These are phyloP conservation scores for Crypturellus undulatus DNA, from an alignment of 2,113 vertebrate species.

Conservation along the genomic window DNA sequence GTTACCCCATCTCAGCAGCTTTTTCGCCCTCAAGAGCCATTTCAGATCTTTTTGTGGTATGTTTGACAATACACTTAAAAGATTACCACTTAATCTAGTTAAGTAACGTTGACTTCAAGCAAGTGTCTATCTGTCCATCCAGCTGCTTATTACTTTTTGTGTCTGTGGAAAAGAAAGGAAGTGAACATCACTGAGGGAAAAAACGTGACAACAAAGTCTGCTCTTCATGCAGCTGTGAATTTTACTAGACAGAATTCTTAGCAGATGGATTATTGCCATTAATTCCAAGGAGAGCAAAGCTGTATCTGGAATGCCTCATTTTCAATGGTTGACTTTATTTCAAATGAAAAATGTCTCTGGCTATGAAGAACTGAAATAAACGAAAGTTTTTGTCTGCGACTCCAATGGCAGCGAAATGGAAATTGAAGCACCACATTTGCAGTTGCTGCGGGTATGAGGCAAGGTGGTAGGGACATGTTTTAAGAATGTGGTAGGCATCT, in stretches of 20 bases:
- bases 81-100: slow-evolving; percentile 80
- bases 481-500: not conserved
- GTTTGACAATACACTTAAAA: slow-evolving; percentile 81
- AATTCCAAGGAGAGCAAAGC: not conserved
- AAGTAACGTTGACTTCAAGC: slow-evolving; percentile 77
- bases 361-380: slow-evolving; percentile 1
- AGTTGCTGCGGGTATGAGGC: not conserved
- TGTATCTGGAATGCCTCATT: slow-evolving; percentile 9
- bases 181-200: slow-evolving; percentile 29
- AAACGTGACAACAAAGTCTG: slow-evolving; percentile 20
- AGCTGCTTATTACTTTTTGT: slow-evolving; percentile 62
- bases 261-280: slow-evolving; percentile 19
- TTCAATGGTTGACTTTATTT: slow-evolving; percentile 30
- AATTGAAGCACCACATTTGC: not conserved
- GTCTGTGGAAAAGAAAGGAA: slow-evolving; percentile 67
- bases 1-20: slow-evolving; percentile 53
- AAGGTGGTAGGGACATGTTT: not conserved
- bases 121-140: slow-evolving; percentile 72
- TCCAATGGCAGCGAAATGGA: slow-evolving; percentile 20
- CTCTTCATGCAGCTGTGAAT: slow-evolving; percentile 54
- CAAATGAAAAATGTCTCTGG: not conserved
- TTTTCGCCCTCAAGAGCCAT: slow-evolving; percentile 56
- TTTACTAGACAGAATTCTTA: slow-evolving; percentile 35
- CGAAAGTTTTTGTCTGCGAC: not conserved
- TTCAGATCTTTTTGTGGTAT: slow-evolving; percentile 69